Conservation (phyloP, 1,140 invertebrate species). For the Temnothorax nylanderi region DNA sequence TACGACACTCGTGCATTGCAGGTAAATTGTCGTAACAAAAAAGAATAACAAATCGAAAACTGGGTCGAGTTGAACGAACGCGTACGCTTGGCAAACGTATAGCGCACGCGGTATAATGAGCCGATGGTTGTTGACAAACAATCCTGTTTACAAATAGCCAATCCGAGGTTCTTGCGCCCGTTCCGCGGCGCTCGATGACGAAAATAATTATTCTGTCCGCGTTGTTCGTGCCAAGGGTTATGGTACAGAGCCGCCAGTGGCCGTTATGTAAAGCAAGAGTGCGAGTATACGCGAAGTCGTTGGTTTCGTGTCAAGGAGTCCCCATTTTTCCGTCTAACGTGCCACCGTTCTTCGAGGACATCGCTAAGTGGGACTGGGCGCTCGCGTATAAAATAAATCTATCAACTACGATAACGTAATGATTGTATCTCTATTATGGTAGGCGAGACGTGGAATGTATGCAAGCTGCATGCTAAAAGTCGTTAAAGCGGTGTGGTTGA, state of each 20-base stretch:
- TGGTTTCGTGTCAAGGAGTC: constrained; percentile 60
- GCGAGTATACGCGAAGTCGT: constrained; percentile 40
- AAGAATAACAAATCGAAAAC: constrained; percentile 38
- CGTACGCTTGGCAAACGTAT: constrained; percentile 66
- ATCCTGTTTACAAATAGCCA: constrained; percentile 69
- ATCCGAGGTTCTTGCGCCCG: constrained; percentile 44
- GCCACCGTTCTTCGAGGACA: constrained; percentile 39
- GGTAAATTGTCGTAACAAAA: constrained; percentile 32
- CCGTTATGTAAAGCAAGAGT: constrained; percentile 23
- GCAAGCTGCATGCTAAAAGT: not conserved
- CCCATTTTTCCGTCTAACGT: constrained; percentile 26
- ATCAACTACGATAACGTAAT: constrained; percentile 36
- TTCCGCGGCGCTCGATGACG: constrained; percentile 63
- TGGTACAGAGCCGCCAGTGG: not conserved
- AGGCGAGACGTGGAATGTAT: not conserved
- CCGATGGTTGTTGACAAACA: constrained; percentile 70
- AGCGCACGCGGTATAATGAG: constrained; percentile 54
- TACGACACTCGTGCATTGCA: not conserved
- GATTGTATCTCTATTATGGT: constrained; percentile 43
- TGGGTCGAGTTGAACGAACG: constrained; percentile 71
- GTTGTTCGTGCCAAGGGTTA: constrained; percentile 64
- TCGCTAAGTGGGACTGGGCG: constrained; percentile 33
- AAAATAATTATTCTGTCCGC: constrained; percentile 66
- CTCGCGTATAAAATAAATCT: constrained; percentile 54
- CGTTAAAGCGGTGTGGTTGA: not conserved